phyloP scores from a whole-genome alignment of 2,888 invertebrate species.

The Brachylomia viminalis region DNA sequence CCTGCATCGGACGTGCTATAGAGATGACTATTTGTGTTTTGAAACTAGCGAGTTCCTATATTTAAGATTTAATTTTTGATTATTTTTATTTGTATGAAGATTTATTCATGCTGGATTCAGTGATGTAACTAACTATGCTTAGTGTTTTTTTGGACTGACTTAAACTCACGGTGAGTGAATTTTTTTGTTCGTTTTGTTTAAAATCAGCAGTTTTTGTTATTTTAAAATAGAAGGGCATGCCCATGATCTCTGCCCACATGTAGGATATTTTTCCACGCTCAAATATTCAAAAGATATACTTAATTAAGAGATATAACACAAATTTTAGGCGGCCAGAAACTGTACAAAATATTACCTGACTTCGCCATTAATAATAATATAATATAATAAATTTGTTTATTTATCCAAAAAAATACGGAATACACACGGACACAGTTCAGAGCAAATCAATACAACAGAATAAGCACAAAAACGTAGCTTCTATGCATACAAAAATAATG shows the following conservation, averaged over 20 bases:
- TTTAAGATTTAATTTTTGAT: background rate
- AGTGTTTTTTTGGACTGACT: conserved; percentile 50
- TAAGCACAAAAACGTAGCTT: too few relatives aligned
- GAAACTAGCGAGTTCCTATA: conserved; percentile 13
- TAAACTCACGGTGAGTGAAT: conserved; percentile 37
- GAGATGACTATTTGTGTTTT: background rate
- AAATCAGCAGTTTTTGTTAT: conserved; percentile 14
- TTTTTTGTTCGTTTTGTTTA: conserved; percentile 16
- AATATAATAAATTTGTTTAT: too few relatives aligned
- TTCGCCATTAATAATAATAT: too few relatives aligned
- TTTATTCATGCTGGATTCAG: conserved; percentile 12
- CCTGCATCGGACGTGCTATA: conserved; percentile 38
- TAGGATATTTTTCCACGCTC: background rate
- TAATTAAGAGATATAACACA: background rate
- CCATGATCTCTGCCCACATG: background rate
- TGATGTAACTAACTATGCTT: conserved; percentile 33
- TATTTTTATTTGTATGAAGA: background rate
- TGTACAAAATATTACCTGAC: background rate
- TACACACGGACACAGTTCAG: too few relatives aligned
- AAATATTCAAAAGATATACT: background rate
- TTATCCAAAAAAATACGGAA: too few relatives aligned
- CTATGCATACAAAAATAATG: too few relatives aligned
- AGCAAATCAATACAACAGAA: too few relatives aligned
- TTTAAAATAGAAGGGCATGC: background rate
- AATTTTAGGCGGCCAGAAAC: background rate